Conservation (phyloP, 2,113 vertebrate species). For the Myotis brandtii region DNA sequence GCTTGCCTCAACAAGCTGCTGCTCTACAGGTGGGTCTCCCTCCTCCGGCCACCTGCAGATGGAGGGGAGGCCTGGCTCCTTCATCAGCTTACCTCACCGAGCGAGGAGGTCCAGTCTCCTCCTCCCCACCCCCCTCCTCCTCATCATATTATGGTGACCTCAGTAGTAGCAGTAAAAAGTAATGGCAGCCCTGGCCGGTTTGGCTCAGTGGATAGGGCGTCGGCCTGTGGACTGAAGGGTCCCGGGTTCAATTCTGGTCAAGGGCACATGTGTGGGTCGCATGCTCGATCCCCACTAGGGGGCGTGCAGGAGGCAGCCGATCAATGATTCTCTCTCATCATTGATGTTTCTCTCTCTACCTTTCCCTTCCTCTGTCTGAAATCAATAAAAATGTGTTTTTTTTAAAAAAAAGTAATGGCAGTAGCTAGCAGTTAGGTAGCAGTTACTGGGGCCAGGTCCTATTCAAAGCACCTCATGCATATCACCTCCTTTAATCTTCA, state of each 20-base stretch:
- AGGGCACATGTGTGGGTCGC: no score
- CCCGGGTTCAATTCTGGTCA: no score
- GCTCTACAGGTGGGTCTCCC: slow-evolving; percentile 90
- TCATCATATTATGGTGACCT: neutral
- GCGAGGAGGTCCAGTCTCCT: neutral
- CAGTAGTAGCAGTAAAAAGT: neutral
- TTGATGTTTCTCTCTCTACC: no score
- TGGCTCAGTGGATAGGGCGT: no score
- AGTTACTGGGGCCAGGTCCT: neutral
- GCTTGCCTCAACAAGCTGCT: slow-evolving; percentile 94
- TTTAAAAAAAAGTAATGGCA: neutral
- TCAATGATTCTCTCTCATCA: no score
- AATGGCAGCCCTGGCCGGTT: neutral
- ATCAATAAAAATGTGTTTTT: no score
- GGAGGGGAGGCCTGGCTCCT: neutral
- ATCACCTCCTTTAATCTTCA: neutral
- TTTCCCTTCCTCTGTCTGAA: no score
- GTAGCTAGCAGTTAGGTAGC: neutral
- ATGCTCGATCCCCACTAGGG: no score
- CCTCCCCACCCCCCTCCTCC: neutral
- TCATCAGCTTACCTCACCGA: neutral
- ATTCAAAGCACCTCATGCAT: neutral
- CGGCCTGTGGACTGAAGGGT: no score
- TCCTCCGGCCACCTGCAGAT: neutral
- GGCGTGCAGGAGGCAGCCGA: no score